phyloP scores from a whole-genome alignment of 1,140 invertebrate species.

The Cheumatopsyche charites region DNA sequence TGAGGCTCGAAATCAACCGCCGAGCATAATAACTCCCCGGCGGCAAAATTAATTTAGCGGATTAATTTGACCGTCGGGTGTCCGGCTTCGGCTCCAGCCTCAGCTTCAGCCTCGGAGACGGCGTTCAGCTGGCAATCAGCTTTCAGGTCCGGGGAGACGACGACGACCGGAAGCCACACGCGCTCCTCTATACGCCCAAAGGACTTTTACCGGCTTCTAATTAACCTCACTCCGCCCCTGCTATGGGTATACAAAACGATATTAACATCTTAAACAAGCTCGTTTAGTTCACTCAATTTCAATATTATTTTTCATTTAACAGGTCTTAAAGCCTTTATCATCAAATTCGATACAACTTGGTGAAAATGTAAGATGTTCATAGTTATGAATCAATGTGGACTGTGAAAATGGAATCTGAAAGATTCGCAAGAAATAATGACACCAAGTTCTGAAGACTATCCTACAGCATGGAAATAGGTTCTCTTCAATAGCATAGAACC shows the following conservation, averaged over 20 bases:
- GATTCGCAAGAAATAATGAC: too few relatives aligned
- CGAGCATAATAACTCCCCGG: conserved; percentile 21
- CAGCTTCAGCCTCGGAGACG: neutral
- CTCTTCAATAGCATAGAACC: too few relatives aligned
- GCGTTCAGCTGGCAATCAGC: conserved; percentile 27
- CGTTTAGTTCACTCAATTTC: conserved; percentile 7
- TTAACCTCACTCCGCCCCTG: conserved; percentile 15
- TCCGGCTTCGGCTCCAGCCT: conserved; percentile 37
- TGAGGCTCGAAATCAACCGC: neutral
- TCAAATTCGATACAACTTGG: too few relatives aligned
- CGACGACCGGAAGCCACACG: conserved; percentile 20
- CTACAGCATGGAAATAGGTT: too few relatives aligned
- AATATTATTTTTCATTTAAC: conserved; percentile 9
- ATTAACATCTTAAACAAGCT: conserved; percentile 36
- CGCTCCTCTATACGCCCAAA: conserved; percentile 13
- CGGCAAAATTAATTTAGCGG: conserved; percentile 40
- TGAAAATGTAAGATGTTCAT: too few relatives aligned
- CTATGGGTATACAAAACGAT: conserved; percentile 6
- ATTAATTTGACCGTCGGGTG: conserved; percentile 44
- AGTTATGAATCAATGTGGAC: too few relatives aligned
- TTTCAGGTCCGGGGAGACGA: conserved; percentile 33
- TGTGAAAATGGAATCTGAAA: too few relatives aligned
- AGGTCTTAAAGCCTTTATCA: neutral
- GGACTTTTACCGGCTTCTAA: conserved; percentile 26
- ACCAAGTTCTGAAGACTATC: too few relatives aligned